Evolutionary conservation across 2,888 invertebrate species (phyloP), one percentile per base, ranked within the genome.

Genomic region (Ophion ventricosus): DNA sequence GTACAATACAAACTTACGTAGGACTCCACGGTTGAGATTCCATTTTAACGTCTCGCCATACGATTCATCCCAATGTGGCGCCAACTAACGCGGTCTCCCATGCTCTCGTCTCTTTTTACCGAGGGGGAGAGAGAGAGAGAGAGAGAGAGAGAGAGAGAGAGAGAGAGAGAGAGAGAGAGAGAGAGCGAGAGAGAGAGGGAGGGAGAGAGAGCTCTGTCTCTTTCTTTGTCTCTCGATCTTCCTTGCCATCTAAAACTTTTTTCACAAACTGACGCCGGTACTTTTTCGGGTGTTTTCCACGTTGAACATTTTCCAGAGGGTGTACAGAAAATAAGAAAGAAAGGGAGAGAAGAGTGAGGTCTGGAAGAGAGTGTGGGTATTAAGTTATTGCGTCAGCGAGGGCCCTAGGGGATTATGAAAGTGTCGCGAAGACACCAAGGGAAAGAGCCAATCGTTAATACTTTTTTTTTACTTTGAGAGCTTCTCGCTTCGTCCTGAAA

Each of bases 371-470:
- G 43, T 29, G 59, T 69, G 25, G 56, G 69, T 73, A 72, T 77
- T 40, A 57, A 54, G 74, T 74, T 75, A 82, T 84, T 56, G 75
- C 81, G 84, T 79, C 84, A 66, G 81, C 75, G 49, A 43, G 17
- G 59, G 59, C 64, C 57, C 70, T n/a, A 26, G 59, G 54, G 81
- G 69, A 74, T 78, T 43, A 63, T 17, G 11, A 70, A 70, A 78
- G 70, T 78, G 67, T 35, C 81, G 29, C 74, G 20, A 61, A 66
- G 74, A 66, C 57, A 75, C 25, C 54, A 40, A 25, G 61, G 66
- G 59, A 78, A 69, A 56, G 66, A 66, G 78, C 61, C 74, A 17
- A 66, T 75, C 78, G 78, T 82, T 82, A 82, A 84, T 82, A 78
- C 20, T 23, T 77, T 49, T 76, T 67, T 69, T 64, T 56, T 64